Percentiles rank a stretch among this genome's conserved stretches.
Conservation (phyloP, 2,797 vertebrate species). For the Strix occidentalis region DNA sequence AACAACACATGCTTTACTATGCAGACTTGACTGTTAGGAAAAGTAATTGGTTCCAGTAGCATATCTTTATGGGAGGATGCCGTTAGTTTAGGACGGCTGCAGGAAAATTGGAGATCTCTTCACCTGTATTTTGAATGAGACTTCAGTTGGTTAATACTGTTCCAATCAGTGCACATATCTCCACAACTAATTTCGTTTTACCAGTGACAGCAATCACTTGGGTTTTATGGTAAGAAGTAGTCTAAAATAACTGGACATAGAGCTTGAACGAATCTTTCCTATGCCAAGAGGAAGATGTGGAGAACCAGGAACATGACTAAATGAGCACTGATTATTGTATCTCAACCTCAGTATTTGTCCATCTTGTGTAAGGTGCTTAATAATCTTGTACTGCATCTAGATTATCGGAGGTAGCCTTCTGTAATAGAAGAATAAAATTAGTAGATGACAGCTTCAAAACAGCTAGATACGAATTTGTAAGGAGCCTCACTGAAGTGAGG, state of each 20-base stretch:
- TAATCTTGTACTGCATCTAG: neutral
- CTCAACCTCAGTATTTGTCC: neutral
- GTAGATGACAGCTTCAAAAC: neutral
- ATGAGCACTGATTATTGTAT: neutral
- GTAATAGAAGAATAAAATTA: neutral
- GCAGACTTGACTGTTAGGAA: neutral
- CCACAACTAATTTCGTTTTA: neutral
- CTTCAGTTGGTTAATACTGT: neutral
- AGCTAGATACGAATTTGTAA: neutral
- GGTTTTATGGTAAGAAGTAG: neutral
- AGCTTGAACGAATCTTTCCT: neutral
- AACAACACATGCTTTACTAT: neutral
- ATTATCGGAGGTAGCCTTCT: neutral
- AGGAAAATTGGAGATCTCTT: neutral
- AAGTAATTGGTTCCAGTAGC: neutral
- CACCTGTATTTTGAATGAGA: neutral
- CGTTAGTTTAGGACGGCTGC: neutral
- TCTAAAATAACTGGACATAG: neutral
- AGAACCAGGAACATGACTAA: neutral
- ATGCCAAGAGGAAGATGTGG: neutral
- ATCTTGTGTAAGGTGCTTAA: neutral
- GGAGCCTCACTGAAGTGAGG: neutral
- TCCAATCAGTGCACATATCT: neutral
- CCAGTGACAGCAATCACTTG: neutral
- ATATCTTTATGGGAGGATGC: neutral